These are phyloP conservation scores for Pogonognathellus flavescens DNA, from an alignment of 1,140 invertebrate genomes.

Conservation along the genomic window DNA sequence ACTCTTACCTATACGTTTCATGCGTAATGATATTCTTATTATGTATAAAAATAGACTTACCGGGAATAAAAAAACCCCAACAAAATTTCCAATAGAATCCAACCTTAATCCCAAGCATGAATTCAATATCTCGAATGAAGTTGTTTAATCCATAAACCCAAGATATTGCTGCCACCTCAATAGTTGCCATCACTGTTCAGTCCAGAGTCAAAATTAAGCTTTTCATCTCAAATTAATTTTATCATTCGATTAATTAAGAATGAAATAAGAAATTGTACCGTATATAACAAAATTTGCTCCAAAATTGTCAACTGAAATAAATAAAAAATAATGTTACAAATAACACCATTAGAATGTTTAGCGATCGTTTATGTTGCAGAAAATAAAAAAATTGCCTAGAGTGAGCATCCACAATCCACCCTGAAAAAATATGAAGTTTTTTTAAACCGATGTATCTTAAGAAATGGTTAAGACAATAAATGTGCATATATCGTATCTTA, in stretches of 20 bases:
- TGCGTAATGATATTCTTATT: no score
- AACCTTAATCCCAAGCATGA: conserved; percentile 60
- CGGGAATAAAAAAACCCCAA: conserved; percentile 59
- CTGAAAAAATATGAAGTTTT: neutral
- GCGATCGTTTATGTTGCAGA: no score
- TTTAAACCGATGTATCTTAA: neutral
- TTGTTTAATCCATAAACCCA: conserved; percentile 72
- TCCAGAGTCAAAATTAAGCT: neutral
- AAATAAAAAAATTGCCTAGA: conserved; percentile 72
- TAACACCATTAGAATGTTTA: no score
- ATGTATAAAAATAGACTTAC: no score
- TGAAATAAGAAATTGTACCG: neutral
- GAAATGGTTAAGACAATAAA: no score
- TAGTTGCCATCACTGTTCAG: conserved; percentile 74
- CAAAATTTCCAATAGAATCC: conserved; percentile 70
- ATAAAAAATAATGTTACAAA: no score
- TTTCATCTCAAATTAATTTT: no score
- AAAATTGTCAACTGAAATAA: conserved; percentile 83
- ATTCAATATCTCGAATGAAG: conserved; percentile 61
- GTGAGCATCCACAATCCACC: conserved; percentile 76
- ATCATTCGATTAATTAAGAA: no score
- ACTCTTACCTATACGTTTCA: no score
- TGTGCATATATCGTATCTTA: no score
- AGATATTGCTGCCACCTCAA: conserved; percentile 79
- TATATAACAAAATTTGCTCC: conserved; percentile 75